A percentile compares a stretch with the other conserved stretches of the same genome.
Evolutionary conservation across 2,113 vertebrate genomes (phyloP).

Genomic region (Menura novaehollandiae): DNA sequence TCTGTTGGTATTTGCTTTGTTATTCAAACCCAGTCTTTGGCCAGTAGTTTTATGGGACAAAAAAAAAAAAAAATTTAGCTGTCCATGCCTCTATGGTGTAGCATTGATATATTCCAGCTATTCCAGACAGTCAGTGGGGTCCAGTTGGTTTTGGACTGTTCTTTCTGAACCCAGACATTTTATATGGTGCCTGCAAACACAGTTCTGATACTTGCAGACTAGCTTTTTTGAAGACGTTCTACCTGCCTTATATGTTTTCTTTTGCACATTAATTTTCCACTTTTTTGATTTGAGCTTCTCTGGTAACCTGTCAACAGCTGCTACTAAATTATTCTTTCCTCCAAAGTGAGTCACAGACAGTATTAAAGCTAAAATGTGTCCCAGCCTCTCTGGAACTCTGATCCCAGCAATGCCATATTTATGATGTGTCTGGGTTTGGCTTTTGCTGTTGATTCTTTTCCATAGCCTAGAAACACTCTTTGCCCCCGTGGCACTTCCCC

Average conservation of each 20-base stretch:
- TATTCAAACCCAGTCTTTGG: not conserved
- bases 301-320: not conserved
- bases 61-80: not conserved
- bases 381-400: not conserved
- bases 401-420: not conserved
- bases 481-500: not conserved
- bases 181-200: not conserved
- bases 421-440: not conserved
- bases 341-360: not conserved
- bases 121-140: not conserved
- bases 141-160: not conserved
- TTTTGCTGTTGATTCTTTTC: not conserved
- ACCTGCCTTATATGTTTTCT: accelerated
- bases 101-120: not conserved
- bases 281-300: not conserved
- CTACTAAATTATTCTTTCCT: not conserved
- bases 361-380: not conserved
- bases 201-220: not conserved
- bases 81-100: not conserved
- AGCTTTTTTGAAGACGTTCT: not conserved
- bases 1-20: not conserved
- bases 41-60: not conserved
- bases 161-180: not conserved
- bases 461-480: accelerated
- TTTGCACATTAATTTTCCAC: not conserved